Percentiles rank a stretch among this genome's conserved stretches.
Conservation (phyloP, 2,113 vertebrate species). For the Trichechus manatus region DNA sequence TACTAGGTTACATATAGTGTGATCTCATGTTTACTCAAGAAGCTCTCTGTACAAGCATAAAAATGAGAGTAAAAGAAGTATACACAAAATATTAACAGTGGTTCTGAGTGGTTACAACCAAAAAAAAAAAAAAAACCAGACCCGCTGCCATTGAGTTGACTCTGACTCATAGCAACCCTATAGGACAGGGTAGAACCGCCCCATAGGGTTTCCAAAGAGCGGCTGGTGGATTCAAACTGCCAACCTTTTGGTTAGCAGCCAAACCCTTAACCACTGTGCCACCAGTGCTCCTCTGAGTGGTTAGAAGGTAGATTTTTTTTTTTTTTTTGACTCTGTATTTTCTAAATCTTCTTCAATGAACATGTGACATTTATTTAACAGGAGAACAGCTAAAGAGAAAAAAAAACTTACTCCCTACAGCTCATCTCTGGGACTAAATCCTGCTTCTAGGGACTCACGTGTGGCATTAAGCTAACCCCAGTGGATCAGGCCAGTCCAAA, state of each 20-base stretch:
- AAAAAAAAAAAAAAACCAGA: too few relatives aligned
- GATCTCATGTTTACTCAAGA: not conserved
- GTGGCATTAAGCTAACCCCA: not conserved
- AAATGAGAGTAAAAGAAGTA: not conserved
- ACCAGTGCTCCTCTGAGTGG: not conserved
- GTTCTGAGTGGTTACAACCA: not conserved
- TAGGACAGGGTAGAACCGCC: too few relatives aligned
- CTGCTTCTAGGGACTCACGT: not conserved
- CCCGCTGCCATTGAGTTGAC: too few relatives aligned
- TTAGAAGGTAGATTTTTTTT: not conserved
- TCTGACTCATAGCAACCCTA: too few relatives aligned
- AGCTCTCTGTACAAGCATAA: not conserved
- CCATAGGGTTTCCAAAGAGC: too few relatives aligned
- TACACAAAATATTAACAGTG: slow-evolving; percentile 4
- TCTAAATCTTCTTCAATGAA: not conserved
- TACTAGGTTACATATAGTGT: not conserved
- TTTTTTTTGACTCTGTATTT: not conserved
- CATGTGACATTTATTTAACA: not conserved
- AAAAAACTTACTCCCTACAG: not conserved
- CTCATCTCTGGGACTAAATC: slow-evolving; percentile 29
- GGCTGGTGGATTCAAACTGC: too few relatives aligned
- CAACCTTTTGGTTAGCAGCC: too few relatives aligned
- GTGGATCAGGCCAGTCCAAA: not conserved
- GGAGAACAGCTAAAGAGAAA: slow-evolving; percentile 28
- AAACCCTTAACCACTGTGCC: too few relatives aligned